These are phyloP conservation scores for Phalacrocorax carbo DNA, from an alignment of 2,113 vertebrate species.

Conservation along the genomic window DNA sequence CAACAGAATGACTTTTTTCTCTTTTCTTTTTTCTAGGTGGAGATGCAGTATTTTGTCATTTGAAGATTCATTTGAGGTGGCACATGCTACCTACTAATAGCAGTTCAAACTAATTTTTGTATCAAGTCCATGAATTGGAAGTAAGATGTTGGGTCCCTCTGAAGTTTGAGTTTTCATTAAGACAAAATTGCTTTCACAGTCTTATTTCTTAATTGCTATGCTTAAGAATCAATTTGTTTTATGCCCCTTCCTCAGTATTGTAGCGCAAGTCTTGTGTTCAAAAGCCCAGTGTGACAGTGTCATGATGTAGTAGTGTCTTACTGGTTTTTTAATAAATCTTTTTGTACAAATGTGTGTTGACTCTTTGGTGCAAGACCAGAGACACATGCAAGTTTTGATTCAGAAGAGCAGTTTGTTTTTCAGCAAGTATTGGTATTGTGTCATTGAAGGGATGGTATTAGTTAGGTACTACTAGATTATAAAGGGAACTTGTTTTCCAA, in stretches of 20 bases:
- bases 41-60: slow-evolving; percentile 83
- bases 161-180: slow-evolving; percentile 79
- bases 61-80: slow-evolving; percentile 84
- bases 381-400: neutral
- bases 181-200: slow-evolving; percentile 77
- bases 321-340: slow-evolving; percentile 86
- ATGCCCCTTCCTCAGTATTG: slow-evolving; percentile 73
- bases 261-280: slow-evolving; percentile 81
- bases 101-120: slow-evolving; percentile 83
- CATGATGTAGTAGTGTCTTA: slow-evolving; percentile 83
- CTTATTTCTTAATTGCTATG: slow-evolving; percentile 81
- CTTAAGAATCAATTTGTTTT: slow-evolving; percentile 79
- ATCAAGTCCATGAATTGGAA: slow-evolving; percentile 79
- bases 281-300: slow-evolving; percentile 81
- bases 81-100: slow-evolving; percentile 79
- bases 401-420: neutral
- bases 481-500: neutral
- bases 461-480: neutral
- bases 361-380: slow-evolving; percentile 54
- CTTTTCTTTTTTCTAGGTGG: slow-evolving; percentile 85
- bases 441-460: neutral
- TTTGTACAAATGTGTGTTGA: slow-evolving; percentile 76
- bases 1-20: slow-evolving; percentile 64
- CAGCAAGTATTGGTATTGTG: accelerated
- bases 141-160: slow-evolving; percentile 78